A percentile compares a stretch with the other conserved stretches of the same genome.
These are phyloP conservation scores for Eurystomus glaucurus DNA, from an alignment of 2,797 vertebrate genomes.

Conservation along the genomic window DNA sequence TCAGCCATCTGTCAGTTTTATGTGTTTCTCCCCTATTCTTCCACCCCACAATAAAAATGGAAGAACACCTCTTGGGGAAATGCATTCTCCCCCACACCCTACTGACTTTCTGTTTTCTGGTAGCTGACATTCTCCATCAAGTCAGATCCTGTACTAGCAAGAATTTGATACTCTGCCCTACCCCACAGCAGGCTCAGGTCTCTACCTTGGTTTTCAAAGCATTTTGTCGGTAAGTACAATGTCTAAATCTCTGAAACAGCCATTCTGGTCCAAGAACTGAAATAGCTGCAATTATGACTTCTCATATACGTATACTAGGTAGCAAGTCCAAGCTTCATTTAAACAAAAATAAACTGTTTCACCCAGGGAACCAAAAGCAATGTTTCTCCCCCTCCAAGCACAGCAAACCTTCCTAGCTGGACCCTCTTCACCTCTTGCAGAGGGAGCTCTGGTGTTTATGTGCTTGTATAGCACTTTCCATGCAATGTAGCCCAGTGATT, in stretches of 20 bases:
- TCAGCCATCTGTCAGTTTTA: conserved; percentile 10
- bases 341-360: background rate
- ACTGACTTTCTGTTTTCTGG: background rate
- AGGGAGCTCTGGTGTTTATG: background rate
- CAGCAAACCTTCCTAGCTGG: background rate
- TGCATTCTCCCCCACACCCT: background rate
- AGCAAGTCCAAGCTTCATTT: background rate
- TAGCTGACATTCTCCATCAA: background rate
- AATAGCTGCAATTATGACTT: background rate
- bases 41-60: background rate
- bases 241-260: background rate
- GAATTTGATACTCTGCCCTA: conserved; percentile 16
- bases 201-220: background rate
- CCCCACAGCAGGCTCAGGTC: background rate
- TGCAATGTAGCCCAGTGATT: background rate
- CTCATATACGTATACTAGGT: background rate
- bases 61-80: background rate
- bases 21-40: background rate
- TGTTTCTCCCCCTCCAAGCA: accelerated
- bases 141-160: conserved; percentile 10
- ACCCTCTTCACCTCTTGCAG: background rate
- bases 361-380: background rate
- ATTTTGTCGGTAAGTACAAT: background rate
- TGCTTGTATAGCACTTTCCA: background rate
- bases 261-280: background rate